phyloP scores from a whole-genome alignment of 2,113 vertebrate genomes.

The Pungitius pungitius region DNA sequence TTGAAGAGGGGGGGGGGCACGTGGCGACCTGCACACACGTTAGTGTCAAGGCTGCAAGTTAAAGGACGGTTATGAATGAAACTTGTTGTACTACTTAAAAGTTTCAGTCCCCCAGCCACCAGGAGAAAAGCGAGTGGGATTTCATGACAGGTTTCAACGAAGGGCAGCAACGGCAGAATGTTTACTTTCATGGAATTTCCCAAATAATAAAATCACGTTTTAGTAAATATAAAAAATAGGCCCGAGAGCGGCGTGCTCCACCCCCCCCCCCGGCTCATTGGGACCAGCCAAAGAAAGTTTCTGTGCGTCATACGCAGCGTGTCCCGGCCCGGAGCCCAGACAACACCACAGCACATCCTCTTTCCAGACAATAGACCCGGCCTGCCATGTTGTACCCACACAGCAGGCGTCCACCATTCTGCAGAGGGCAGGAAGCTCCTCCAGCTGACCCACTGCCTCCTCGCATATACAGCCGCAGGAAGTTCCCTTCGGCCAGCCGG shows the following conservation, averaged over 20 bases:
- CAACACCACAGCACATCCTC: constrained; percentile 85
- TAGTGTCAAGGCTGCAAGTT: neutral
- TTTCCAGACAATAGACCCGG: constrained; percentile 87
- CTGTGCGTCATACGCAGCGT: constrained; percentile 88
- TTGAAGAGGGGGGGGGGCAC: neutral
- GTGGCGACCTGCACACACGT: constrained; percentile 3
- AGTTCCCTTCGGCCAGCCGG: constrained; percentile 61
- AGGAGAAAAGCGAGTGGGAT: neutral
- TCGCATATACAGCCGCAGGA: constrained; percentile 76
- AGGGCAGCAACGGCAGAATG: neutral
- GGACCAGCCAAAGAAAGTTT: constrained; percentile 78
- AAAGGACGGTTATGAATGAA: neutral
- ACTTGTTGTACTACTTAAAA: neutral
- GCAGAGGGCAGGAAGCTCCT: constrained; percentile 76
- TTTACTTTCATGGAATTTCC: neutral
- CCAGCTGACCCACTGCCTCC: constrained; percentile 75
- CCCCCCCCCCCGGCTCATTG: constrained; percentile 86
- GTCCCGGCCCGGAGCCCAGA: constrained; percentile 82
- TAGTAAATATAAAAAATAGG: neutral
- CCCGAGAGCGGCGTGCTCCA: constrained; percentile 79
- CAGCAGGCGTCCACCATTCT: constrained; percentile 76
- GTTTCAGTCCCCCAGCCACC: neutral
- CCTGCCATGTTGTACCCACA: constrained; percentile 75
- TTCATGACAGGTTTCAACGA: constrained; percentile 6
- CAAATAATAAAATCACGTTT: neutral